Evolutionary conservation across 2,888 invertebrate species (phyloP), one percentile per base, ranked within the genome.

Genomic region (Agrotis puta): DNA sequence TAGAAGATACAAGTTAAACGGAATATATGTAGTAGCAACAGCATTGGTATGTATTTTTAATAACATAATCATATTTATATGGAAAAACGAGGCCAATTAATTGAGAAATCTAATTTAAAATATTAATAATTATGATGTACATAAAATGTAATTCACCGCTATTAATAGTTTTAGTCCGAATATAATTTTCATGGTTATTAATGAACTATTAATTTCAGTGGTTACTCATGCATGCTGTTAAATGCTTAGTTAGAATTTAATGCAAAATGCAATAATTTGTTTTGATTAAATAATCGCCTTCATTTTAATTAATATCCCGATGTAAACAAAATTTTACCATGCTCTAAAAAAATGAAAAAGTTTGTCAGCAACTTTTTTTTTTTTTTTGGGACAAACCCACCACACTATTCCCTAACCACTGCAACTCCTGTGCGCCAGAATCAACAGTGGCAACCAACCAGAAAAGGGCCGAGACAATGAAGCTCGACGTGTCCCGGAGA

Each of bases 181-280:
- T 76, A 64, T n/a, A n/a, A n/a, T n/a, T 57, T 48, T 71, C 18
- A 71, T 78, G 54, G n/a, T 22, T 69, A 63, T 59, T 65, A 71
- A 63, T 63, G n/a, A 50, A 51, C n/a, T 59, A 58, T 63, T 66
- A 51, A 59, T 54, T 4, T 18, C 20, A 5, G 14, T 24, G 54
- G 39, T 63, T 58, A 47, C 16, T 58, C 58, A 66, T 58, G 50
- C 58, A 72, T 66, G 24, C 16, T 50, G 54, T 45, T 54, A 76
- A 43, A 62, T 48, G 39, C 9, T 56, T 47, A 59, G 11, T 59
- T 66, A 27, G n/a, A 64, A 54, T 59, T 22, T 33, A 39, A 63
- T 59, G 22, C 6, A 58, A 63, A 39, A 63, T 59, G 22, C 6
- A 53, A 63, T 63, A 70, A 63, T 77, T 77, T 6, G 20, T 33